Evolutionary conservation across 2,888 invertebrate species (phyloP), one percentile per base, ranked within the genome.

Genomic region (Erpobdella octoculata): DNA sequence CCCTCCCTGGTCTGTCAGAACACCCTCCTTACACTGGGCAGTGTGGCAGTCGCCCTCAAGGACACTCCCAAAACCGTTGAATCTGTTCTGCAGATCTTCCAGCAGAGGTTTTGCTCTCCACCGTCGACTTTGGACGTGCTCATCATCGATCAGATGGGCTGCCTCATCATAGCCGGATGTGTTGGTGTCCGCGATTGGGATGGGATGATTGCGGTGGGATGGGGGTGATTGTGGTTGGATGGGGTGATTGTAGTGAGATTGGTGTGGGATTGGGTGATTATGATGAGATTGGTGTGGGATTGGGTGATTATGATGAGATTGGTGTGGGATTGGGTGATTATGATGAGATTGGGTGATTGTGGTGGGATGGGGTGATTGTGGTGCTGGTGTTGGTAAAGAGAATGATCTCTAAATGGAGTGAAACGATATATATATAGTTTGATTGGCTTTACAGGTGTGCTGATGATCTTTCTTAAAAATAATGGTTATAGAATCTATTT

Each of bases 61-160:
- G 91, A 93, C 77, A 92, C 92, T 0, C 91, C 93, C 0, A 92
- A 92, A 81, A 94, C 95, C 0, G 93, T 93, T 0, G 92, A 94
- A 77, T 93, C 93, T 0, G 93, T 97, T 75, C 85, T 97, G 53
- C 93, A 95, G 83, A 96, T 98, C 83, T 94, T 97, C 81, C 93
- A 95, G 80, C 96, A 98, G 83, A 87, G 87, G 37, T 90, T 98
- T 80, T 95, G 95, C 80, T 89, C 92, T 58, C 91, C 93, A 0
- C 94, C 96, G 0, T 92, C 93, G 0, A 88, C 90, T 8, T 86
- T 97, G 74, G 97, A 98, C 83, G 90, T 90, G 0, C 85, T 97
- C 35, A 98, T 99, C 78, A 92, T 99, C 6, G 93, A 95, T 83
- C 97, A 97, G 84, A 86, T 99, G 64, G 97, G 97, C 18, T 94